phyloP scores from a whole-genome alignment of 1,140 invertebrate species.

The Diabrotica virgifera region DNA sequence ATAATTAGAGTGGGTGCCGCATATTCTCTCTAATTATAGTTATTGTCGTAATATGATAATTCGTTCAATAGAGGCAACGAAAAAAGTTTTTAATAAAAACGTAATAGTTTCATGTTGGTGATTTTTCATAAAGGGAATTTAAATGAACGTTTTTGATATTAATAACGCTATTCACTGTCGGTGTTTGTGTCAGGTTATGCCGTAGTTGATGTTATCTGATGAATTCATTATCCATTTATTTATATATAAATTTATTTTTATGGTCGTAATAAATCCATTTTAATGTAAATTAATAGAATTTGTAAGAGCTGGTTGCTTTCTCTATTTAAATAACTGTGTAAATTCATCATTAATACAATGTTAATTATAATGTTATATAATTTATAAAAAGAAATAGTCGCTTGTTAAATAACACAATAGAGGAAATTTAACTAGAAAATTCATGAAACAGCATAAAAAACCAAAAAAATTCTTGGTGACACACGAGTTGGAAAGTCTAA shows the following conservation, averaged over 20 bases:
- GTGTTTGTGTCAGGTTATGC: background rate
- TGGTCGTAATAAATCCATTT: background rate
- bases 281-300: background rate
- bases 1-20: constrained; percentile 23
- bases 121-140: constrained; percentile 15
- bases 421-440: no score
- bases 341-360: no score
- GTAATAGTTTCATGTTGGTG: constrained; percentile 26
- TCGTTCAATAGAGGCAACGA: constrained; percentile 20
- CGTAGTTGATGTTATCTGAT: background rate
- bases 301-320: background rate
- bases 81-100: constrained; percentile 18
- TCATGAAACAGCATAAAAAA: no score
- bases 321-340: no score
- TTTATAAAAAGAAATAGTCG: no score
- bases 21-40: constrained; percentile 24
- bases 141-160: constrained; percentile 11
- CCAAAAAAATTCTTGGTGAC: no score
- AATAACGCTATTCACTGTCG: constrained; percentile 4
- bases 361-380: no score
- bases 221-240: constrained; percentile 1
- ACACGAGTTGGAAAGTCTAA: no score
- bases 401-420: no score
- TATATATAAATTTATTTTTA: background rate
- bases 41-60: constrained; percentile 33